Evolutionary conservation across 2,797 vertebrate species (phyloP), one percentile per base, ranked within the genome.

Genomic region (Hemitrygon akajei): DNA sequence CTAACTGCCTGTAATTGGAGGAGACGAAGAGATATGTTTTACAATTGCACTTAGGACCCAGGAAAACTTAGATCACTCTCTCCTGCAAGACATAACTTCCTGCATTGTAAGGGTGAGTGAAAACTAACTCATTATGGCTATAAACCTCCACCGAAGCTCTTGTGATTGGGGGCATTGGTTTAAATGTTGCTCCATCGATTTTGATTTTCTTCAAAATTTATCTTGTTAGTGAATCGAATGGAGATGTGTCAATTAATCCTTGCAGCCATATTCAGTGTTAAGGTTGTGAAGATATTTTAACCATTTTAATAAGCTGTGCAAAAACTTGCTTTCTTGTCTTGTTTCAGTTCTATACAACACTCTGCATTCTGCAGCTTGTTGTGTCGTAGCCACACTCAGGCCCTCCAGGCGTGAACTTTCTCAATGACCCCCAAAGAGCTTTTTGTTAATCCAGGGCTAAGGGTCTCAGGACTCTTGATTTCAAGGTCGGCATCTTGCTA

Each of bases 371-470:
- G 60, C 20, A 37, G 60, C 18, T 87, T 63, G 60, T 69, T 89
- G 63, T 89, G 63, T 89, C 69, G 60, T 60, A 89, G 63, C n/a
- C 20, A n/a, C 63, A 69, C 30, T 66, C 11, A 14, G 18, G 2
- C 84, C n/a, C 30, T 37, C 86, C 63, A 69, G 66, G 86, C 66
- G 60, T 89, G 60, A 89, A 89, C n/a, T 37, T n/a, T 37, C 86
- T 69, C 63, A 69, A 89, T 89, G 63, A 89, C 60, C 86, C 47
- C 86, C 12, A 69, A 69, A 69, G 86, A 37, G n/a, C n/a, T 89
- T 81, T 89, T 89, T 69, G 60, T 89, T 69, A 66, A 63, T 40
- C 60, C 60, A 89, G 86, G 86, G 86, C n/a, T 11, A 87, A 87
- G 84, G 84, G 84, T 87, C 60, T 58, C 84, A 34, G 60, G 84